Evolutionary conservation across 1,140 invertebrate species (phyloP), one percentile per base, ranked within the genome.

Genomic region (Parapsyche elsis): DNA sequence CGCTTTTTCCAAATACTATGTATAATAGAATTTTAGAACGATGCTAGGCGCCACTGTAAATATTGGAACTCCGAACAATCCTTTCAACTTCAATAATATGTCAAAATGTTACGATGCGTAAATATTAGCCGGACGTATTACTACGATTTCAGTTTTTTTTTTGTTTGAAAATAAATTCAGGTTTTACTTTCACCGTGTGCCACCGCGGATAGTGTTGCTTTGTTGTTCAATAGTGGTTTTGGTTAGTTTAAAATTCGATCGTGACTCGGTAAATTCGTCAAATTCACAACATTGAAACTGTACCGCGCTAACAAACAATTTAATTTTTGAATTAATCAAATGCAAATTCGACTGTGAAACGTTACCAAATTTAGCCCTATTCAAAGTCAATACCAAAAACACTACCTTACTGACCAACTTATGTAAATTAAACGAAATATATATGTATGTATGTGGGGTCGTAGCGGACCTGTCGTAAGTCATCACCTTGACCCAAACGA

Each of bases 281-380:
- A 38, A 38, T 38, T 38, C 30, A 7, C 30, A 53, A 53, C 49
- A 16, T 53, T 10, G 49, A 38, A 38, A 53, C 49, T 53, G 49
- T 5, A 12, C 24, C 26, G 12, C 64, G 64, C n/a, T n/a, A n/a
- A 5, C 64, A 26, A 12, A 67, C 64, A 67, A 67, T 67, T 67
- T 67, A 0, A 23, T 26, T 67, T 67, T 10, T 5, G 64, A 12
- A 67, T 67, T 67, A 67, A 30, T 67, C 64, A 23, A 67, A 67
- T 67, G 64, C 64, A 67, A 67, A 67, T 67, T 67, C 24, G 14
- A 24, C 64, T 21, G 23, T 53, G 49, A 53, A 53, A 53, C 49
- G 21, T 61, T 19, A 0, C 59, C 9, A 67, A 67, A 67, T 67
- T 67, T 26, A 23, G 10, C 23, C 64, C 59, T 53, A 26, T 67